Base-by-base conservation (phyloP, 2,113 vertebrate genomes). In the Tricholaema leucomelas region DNA sequence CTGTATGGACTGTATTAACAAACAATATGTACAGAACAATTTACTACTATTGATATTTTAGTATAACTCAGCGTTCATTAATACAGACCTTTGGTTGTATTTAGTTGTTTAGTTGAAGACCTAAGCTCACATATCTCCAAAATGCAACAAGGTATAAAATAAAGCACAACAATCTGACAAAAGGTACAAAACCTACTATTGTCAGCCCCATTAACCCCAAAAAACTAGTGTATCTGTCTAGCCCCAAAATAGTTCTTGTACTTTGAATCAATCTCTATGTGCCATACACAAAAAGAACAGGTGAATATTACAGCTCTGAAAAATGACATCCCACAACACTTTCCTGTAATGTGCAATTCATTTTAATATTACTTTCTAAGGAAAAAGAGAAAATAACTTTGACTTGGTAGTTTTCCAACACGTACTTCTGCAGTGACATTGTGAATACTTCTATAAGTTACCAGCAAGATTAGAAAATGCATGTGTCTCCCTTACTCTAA, bases 11-110 rank as follows among this genome's bases (percentile, higher is more conserved):
- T 94, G 90, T 96, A 97, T 97, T 97, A 97, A 98, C 96, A 98
- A 98, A 97, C 80, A 80, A 88, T 97, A 97, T 98, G 87, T 98
- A 97, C 97, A 98, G 66, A 65, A 94, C 93, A 70, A 92, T 94
- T 91, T 85, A 81, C 94, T 96, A 67, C 69, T 84, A 81, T 73
- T 81, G 89, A 94, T 85, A 91, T 83, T 93, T 96, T 80, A 97
- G 92, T 95, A 89, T 97, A 97, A 94, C 90, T 94, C 85, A 44
- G 93, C 94, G 95, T 97, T 97, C 94, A 95, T 97, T 97, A 97
- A 96, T 96, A 94, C 87, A 97, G 95, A 94, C 97, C 96, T 98
- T 97, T 97, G 97, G 97, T 97, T 97, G 97, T 77, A 93, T 92
- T 97, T 90, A 94, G 95, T 90, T 90, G 81, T 86, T 95, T 72